These are phyloP conservation scores for Suncus etruscus DNA, from an alignment of 2,113 vertebrate species.

Conservation along the genomic window DNA sequence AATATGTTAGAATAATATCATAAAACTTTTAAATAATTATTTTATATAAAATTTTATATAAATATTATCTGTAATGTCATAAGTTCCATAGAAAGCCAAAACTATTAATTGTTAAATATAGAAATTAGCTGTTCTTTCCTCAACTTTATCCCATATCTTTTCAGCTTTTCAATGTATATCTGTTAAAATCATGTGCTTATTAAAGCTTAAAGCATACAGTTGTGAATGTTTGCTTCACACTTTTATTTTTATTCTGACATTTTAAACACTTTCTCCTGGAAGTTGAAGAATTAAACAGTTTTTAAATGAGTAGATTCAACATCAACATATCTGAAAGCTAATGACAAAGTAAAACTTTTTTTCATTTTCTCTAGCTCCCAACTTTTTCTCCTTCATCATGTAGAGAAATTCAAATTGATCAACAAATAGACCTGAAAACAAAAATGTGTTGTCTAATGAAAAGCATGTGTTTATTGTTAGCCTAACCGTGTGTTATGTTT, in stretches of 20 bases:
- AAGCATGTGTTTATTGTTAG: neutral
- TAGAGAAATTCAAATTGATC: neutral
- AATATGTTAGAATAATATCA: neutral
- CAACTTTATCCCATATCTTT: neutral
- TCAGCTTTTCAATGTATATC: constrained; percentile 8
- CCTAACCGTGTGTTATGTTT: neutral
- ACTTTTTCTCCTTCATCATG: neutral
- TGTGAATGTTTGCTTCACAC: constrained; percentile 71
- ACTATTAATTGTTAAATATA: neutral
- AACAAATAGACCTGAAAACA: neutral
- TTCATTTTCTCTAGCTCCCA: neutral
- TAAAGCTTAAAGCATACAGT: constrained; percentile 61
- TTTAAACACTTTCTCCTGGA: constrained; percentile 70
- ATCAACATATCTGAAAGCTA: constrained; percentile 6
- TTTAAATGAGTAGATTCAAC: constrained; percentile 36
- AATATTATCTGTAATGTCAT: neutral
- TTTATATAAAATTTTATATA: neutral
- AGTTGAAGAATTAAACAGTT: constrained; percentile 50
- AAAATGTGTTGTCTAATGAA: neutral
- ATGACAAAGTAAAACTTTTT: neutral
- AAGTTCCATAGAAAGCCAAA: neutral
- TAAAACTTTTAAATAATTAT: neutral
- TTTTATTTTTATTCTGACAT: constrained; percentile 78
- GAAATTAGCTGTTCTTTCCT: neutral
- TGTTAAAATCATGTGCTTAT: constrained; percentile 64